phyloP scores from a whole-genome alignment of 1,140 invertebrate species.

The Megalonaias nervosa region DNA sequence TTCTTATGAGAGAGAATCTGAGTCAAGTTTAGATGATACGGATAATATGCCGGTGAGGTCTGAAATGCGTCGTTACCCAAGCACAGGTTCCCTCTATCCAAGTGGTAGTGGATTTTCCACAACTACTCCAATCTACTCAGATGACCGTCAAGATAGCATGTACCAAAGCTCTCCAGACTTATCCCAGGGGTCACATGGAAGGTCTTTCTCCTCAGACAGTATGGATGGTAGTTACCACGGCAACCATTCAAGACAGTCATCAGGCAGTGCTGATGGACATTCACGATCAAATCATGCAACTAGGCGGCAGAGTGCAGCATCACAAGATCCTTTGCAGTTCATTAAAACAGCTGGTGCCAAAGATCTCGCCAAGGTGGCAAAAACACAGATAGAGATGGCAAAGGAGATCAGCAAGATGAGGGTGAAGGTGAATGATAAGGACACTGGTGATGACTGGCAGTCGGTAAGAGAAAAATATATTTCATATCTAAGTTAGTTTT shows the following conservation, averaged over 20 bases:
- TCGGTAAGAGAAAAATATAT: slow-evolving; percentile 79
- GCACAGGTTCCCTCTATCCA: slow-evolving; percentile 42
- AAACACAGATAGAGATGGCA: slow-evolving; percentile 88
- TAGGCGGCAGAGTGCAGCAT: slow-evolving; percentile 37
- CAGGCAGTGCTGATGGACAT: slow-evolving; percentile 69
- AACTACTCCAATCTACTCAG: slow-evolving; percentile 26
- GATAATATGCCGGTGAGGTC: slow-evolving; percentile 36
- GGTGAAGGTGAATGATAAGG: slow-evolving; percentile 64
- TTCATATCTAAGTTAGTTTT: no score
- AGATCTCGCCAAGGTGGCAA: slow-evolving; percentile 83
- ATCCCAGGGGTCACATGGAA: slow-evolving; percentile 32
- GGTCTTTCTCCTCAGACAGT: slow-evolving; percentile 66
- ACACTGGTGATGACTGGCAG: slow-evolving; percentile 88
- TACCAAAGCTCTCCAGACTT: slow-evolving; percentile 61
- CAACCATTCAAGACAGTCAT: slow-evolving; percentile 68
- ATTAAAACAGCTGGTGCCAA: slow-evolving; percentile 75
- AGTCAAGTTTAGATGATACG: slow-evolving; percentile 60
- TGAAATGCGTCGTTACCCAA: slow-evolving; percentile 50
- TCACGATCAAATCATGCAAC: slow-evolving; percentile 41
- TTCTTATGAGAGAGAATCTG: slow-evolving; percentile 55
- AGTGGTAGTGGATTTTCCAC: slow-evolving; percentile 16
- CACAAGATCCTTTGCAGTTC: slow-evolving; percentile 87
- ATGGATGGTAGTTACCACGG: slow-evolving; percentile 52
- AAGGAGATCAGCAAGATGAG: slow-evolving; percentile 87
- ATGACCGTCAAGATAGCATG: slow-evolving; percentile 42